A percentile compares a stretch with the other conserved stretches of the same genome.
phyloP scores from a whole-genome alignment of 1,140 invertebrate species.

The Drosophila tsacasi region DNA sequence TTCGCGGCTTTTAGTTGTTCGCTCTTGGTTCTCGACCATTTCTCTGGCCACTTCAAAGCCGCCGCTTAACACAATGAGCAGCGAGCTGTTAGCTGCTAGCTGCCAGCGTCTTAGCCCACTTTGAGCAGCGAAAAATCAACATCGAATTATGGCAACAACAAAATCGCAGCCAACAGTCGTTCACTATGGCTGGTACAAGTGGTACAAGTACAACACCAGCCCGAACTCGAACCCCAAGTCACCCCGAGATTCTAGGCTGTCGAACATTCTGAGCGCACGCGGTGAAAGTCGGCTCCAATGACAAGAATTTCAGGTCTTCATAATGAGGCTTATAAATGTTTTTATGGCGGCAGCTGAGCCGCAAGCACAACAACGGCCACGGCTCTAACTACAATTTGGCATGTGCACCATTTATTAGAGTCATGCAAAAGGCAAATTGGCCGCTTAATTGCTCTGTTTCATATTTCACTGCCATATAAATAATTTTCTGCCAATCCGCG shows the following conservation, averaged over 20 bases:
- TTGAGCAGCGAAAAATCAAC: slow-evolving; percentile 77
- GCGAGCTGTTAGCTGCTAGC: slow-evolving; percentile 7
- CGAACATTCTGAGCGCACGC: slow-evolving; percentile 56
- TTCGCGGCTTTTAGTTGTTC: slow-evolving; percentile 23
- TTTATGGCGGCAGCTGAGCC: slow-evolving; percentile 73
- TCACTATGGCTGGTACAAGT: slow-evolving; percentile 40
- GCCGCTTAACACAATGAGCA: slow-evolving; percentile 38
- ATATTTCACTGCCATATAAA: slow-evolving; percentile 26
- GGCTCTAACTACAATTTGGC: slow-evolving; percentile 68
- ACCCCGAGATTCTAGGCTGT: slow-evolving; percentile 39
- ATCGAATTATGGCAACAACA: slow-evolving; percentile 80
- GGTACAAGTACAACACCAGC: slow-evolving; percentile 28
- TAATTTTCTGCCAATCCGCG: slow-evolving; percentile 12
- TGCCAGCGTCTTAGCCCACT: slow-evolving; percentile 67
- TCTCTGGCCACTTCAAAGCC: slow-evolving; percentile 44
- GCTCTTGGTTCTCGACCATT: slow-evolving; percentile 32
- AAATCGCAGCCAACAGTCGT: slow-evolving; percentile 52
- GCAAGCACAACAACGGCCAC: slow-evolving; percentile 50
- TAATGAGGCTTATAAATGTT: slow-evolving; percentile 83
- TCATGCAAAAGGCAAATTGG: slow-evolving; percentile 72
- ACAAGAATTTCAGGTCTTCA: slow-evolving; percentile 83
- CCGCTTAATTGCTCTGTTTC: slow-evolving; percentile 71
- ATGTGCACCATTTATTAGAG: slow-evolving; percentile 81
- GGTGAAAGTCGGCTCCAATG: slow-evolving; percentile 77
- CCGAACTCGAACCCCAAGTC: background rate